phyloP scores from a whole-genome alignment of 2,113 vertebrate species.

The Neomonachus schauinslandi region DNA sequence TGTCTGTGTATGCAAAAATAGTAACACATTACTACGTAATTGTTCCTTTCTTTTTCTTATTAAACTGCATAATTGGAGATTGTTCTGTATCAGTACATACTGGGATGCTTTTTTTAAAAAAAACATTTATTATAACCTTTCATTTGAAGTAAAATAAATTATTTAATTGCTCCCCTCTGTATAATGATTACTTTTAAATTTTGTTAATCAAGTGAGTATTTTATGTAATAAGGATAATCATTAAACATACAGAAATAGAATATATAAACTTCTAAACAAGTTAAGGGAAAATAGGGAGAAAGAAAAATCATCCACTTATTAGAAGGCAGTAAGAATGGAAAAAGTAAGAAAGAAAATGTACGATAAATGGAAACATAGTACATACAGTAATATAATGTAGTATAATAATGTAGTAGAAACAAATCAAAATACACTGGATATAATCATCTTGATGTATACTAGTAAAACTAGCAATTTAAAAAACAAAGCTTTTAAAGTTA shows the following conservation, averaged over 20 bases:
- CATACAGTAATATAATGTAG: background rate
- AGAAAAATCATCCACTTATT: background rate
- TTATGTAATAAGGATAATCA: background rate
- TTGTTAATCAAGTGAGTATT: background rate
- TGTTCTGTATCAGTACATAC: background rate
- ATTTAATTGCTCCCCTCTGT: background rate
- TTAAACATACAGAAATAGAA: background rate
- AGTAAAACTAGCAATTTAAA: background rate
- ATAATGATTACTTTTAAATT: background rate
- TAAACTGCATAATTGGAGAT: background rate
- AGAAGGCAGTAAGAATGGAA: background rate
- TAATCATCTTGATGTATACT: background rate
- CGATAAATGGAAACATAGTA: background rate
- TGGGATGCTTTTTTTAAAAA: background rate
- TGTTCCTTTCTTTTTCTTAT: background rate
- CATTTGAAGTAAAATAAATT: background rate
- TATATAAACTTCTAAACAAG: constrained; percentile 5
- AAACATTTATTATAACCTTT: background rate
- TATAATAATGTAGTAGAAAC: background rate
- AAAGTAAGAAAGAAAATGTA: background rate
- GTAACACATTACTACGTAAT: background rate
- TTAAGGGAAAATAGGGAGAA: background rate
- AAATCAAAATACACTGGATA: background rate
- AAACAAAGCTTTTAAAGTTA: background rate
- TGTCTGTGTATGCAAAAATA: background rate